Evolutionary conservation across 2,113 vertebrate species (phyloP).

Genomic region (Anser brachyrhynchus): DNA sequence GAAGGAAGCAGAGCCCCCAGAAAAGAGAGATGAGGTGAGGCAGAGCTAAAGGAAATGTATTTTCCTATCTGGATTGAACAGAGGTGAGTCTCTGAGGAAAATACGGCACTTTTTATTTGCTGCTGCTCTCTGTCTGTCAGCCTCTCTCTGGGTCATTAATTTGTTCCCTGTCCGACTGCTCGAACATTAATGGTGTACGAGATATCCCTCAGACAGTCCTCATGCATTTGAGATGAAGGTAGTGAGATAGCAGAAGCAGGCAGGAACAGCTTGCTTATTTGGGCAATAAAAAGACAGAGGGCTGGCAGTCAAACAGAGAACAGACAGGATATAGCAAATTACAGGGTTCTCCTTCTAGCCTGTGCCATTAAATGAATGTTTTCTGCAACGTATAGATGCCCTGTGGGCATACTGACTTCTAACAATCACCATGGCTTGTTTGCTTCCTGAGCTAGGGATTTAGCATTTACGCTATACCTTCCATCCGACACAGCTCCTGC

Average conservation of each 20-base stretch:
- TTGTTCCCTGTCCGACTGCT: neutral
- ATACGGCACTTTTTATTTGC: neutral
- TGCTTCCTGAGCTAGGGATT: constrained; percentile 57
- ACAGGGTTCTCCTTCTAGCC: constrained; percentile 40
- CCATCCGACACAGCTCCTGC: neutral
- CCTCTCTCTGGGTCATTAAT: constrained; percentile 16
- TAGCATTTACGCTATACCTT: neutral
- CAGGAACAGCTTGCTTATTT: constrained; percentile 55
- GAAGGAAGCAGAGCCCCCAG: constrained; percentile 35
- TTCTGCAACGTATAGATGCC: constrained; percentile 53
- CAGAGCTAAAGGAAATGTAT: neutral
- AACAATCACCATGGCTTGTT: constrained; percentile 47
- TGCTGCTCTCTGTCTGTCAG: constrained; percentile 30
- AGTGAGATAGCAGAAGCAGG: constrained; percentile 32
- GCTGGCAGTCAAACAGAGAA: constrained; percentile 57
- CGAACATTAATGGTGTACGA: neutral
- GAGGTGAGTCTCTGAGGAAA: neutral
- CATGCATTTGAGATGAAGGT: constrained; percentile 45
- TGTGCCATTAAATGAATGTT: constrained; percentile 37
- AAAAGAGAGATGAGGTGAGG: constrained; percentile 50
- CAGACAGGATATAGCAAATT: constrained; percentile 66
- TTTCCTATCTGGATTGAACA: neutral
- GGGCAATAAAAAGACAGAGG: constrained; percentile 63
- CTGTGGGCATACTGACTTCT: constrained; percentile 47
- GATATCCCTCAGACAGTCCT: constrained; percentile 18